Evolutionary conservation across 1,140 invertebrate species (phyloP).

Genomic region (Ostrea edulis): DNA sequence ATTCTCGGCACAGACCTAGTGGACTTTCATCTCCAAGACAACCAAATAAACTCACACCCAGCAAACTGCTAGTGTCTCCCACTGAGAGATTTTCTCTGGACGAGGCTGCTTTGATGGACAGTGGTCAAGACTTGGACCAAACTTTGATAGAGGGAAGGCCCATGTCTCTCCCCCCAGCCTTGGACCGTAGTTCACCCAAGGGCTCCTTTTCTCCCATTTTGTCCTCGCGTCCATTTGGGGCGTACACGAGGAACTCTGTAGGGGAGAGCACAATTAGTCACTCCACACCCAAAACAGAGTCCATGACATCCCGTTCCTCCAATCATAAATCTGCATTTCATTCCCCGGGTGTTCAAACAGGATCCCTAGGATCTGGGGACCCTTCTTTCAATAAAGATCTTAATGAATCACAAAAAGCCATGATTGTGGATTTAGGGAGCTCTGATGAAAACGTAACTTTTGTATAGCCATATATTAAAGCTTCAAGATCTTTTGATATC

Average conservation of each 20-base stretch:
- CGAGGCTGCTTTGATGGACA: conserved; percentile 1
- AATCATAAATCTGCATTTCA: conserved; percentile 41
- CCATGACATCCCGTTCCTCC: background rate
- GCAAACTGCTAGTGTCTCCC: background rate
- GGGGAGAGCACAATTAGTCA: background rate
- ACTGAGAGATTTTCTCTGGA: conserved; percentile 40
- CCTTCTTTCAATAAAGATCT: background rate
- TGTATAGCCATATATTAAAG: conserved; percentile 33
- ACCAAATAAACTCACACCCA: background rate
- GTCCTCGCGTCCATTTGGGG: background rate
- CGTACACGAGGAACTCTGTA: background rate
- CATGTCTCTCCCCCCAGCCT: conserved; percentile 45
- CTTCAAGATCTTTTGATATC: background rate
- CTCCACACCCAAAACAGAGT: conserved; percentile 31
- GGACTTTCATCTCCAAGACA: conserved; percentile 33
- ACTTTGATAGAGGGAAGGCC: conserved; percentile 49
- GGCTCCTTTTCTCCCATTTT: background rate
- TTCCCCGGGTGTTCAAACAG: background rate
- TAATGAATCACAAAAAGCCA: conserved; percentile 26
- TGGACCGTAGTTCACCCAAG: background rate
- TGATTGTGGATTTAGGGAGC: conserved; percentile 47
- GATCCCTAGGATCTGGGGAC: background rate
- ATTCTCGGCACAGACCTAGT: conserved; percentile 50
- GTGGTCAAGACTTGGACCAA: conserved; percentile 48
- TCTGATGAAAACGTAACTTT: conserved; percentile 52